Evolutionary conservation across 1,140 invertebrate genomes (phyloP).

Genomic region (Copidosoma floridanum): DNA sequence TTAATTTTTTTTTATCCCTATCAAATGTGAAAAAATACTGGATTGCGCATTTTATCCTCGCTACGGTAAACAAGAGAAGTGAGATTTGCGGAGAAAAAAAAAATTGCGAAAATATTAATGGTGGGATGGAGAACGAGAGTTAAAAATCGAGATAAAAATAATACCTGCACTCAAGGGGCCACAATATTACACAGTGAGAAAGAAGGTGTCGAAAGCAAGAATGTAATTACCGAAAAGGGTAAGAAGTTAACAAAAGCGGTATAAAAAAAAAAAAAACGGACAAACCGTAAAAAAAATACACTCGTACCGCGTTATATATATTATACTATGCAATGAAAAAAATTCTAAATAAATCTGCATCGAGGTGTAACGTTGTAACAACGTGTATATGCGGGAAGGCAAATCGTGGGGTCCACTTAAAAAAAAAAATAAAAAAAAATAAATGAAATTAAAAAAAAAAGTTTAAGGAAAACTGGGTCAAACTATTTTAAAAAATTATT

Average conservation of each 20-base stretch:
- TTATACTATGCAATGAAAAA: slow-evolving; percentile 41
- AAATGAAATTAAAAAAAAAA: slow-evolving; percentile 31
- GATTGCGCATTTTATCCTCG: too few relatives aligned
- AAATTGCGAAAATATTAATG: too few relatives aligned
- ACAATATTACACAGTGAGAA: neutral
- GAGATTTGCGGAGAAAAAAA: too few relatives aligned
- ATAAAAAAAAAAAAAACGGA: slow-evolving; percentile 38
- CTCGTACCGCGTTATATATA: too few relatives aligned
- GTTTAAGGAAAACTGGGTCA: too few relatives aligned
- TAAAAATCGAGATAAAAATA: too few relatives aligned
- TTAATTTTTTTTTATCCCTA: too few relatives aligned
- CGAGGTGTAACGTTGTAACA: slow-evolving; percentile 27
- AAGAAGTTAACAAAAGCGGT: slow-evolving; percentile 45
- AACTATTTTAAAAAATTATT: too few relatives aligned
- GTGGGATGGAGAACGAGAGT: too few relatives aligned
- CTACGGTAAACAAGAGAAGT: too few relatives aligned
- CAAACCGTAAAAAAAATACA: neutral
- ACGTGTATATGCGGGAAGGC: neutral
- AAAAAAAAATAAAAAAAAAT: neutral
- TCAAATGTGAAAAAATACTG: too few relatives aligned
- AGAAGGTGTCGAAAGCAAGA: neutral
- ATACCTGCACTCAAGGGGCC: too few relatives aligned
- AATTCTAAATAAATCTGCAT: slow-evolving; percentile 55
- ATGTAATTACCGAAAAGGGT: slow-evolving; percentile 17
- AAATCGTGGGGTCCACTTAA: slow-evolving; percentile 13